phyloP scores from a whole-genome alignment of 2,888 invertebrate species.

The Polydrusus tereticollis region DNA sequence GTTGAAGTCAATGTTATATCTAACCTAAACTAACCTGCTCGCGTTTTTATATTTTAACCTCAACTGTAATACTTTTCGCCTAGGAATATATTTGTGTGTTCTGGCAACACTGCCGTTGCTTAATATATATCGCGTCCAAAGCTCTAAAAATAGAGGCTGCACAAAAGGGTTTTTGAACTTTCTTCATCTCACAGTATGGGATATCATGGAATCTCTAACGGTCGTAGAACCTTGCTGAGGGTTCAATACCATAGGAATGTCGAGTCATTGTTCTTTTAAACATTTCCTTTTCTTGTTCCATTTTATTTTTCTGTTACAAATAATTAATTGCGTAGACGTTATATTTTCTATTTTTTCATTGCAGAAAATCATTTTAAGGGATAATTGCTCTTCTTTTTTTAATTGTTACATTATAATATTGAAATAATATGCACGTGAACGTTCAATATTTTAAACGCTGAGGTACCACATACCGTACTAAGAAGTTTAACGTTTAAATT shows the following conservation, averaged over 20 bases:
- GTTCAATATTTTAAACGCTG: too few relatives aligned
- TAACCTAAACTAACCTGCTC: too few relatives aligned
- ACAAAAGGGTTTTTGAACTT: slow-evolving; percentile 45
- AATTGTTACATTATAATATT: too few relatives aligned
- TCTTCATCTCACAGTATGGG: slow-evolving; percentile 40
- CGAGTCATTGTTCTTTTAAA: slow-evolving; percentile 32
- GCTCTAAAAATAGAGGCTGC: slow-evolving; percentile 43
- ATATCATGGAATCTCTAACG: slow-evolving; percentile 45
- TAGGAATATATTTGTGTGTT: neutral
- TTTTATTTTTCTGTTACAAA: slow-evolving; percentile 8
- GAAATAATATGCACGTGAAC: too few relatives aligned
- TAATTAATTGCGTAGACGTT: neutral
- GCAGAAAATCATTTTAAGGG: too few relatives aligned
- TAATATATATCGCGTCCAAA: slow-evolving; percentile 33
- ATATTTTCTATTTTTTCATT: too few relatives aligned
- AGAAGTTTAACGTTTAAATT: too few relatives aligned
- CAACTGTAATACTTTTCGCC: neutral
- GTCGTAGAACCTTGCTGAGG: slow-evolving; percentile 44
- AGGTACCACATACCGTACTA: too few relatives aligned
- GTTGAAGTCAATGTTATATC: too few relatives aligned
- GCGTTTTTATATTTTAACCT: too few relatives aligned
- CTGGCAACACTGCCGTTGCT: slow-evolving; percentile 31
- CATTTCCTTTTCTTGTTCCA: slow-evolving; percentile 19
- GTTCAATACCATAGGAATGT: slow-evolving; percentile 45
- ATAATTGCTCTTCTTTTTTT: too few relatives aligned